Evolutionary conservation across 2,113 vertebrate species (phyloP), one percentile per base, ranked within the genome.

Genomic region (Petrocephalus zakoni): DNA sequence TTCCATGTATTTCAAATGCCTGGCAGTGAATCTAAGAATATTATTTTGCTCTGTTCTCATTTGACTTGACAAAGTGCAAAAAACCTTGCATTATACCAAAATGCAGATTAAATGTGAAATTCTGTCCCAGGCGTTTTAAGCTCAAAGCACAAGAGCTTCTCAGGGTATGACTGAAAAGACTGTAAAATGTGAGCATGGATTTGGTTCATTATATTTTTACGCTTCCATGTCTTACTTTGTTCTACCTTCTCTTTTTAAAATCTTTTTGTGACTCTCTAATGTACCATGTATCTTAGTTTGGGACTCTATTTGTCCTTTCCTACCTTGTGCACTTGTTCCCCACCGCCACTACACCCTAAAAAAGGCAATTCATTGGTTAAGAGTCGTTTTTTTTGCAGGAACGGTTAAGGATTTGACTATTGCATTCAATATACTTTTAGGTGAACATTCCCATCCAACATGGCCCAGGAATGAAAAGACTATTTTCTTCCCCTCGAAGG

Each of bases 101-200:
- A 68, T 68, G 61, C n/a, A 68, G 61, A 68, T 29, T 68, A 68
- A 68, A 68, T 68, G 61, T 68, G 61, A n/a, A 68, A 68, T 68
- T 68, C 10, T 68, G 61, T 68, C 25, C 61, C 61, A 68, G 61
- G 61, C 61, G 25, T 68, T 68, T 68, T 68, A 29, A 68, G 25
- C 61, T 68, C 25, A 29, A 68, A 29, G 25, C 13, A 29, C 2
- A 1, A 68, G n/a, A 68, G 61, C 25, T 68, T 68, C 29, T 68
- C 61, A 68, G 29, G 34, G 34, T 42, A 42, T 42, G 29, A 34
- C 10, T 78, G 72, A 78, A 78, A 78, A 78, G 34, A 78, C 29
- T 78, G 19, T 78, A 78, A 34, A 78, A 78, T 78, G 72, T 42
- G 72, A 29, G 5, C 34, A 19, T 6, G 13, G 52, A 10, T 8